Conservation (phyloP, 2,113 vertebrate genomes). For the Apus apus region DNA sequence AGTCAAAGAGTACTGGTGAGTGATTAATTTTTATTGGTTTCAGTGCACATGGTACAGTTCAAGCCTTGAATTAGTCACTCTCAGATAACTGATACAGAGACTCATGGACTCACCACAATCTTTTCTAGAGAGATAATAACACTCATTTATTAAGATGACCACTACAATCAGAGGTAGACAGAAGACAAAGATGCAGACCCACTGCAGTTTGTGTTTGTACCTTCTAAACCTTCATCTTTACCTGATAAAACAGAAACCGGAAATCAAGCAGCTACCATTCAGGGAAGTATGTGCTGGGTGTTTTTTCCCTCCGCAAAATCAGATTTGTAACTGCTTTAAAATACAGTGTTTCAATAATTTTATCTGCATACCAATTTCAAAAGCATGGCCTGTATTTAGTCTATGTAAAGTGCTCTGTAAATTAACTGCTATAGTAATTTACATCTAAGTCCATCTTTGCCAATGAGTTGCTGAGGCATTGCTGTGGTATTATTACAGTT, state of each 20-base stretch:
- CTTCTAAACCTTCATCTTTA: background rate
- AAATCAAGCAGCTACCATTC: background rate
- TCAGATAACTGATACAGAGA: background rate
- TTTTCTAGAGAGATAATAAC: background rate
- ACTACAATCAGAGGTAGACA: background rate
- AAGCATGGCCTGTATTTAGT: background rate
- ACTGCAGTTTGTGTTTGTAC: background rate
- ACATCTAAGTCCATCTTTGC: background rate
- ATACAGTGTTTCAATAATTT: background rate
- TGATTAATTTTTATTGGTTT: background rate
- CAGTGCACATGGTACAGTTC: background rate
- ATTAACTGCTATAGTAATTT: constrained; percentile 10
- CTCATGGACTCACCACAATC: background rate
- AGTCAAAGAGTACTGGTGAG: background rate
- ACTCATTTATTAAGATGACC: background rate
- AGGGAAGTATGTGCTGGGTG: background rate
- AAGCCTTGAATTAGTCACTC: background rate
- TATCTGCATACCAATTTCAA: background rate
- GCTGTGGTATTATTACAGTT: background rate
- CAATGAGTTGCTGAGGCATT: background rate
- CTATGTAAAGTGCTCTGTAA: background rate
- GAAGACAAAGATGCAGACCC: background rate
- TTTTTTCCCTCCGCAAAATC: background rate
- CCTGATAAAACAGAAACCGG: background rate
- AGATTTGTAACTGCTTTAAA: background rate